Conservation (phyloP, 2,888 invertebrate genomes). For the Yponomeuta cagnagella region DNA sequence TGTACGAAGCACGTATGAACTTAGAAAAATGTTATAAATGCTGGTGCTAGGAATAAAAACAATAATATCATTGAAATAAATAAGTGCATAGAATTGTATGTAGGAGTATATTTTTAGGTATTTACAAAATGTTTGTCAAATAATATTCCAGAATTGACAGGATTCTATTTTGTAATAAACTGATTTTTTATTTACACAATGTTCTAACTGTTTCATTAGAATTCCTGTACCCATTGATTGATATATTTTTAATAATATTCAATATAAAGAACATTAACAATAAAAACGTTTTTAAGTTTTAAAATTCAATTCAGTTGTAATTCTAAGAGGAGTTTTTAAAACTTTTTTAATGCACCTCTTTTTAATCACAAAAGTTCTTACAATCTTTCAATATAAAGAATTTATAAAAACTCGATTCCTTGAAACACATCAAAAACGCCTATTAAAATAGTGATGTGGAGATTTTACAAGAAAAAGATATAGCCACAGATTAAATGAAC, state of each 20-base stretch:
- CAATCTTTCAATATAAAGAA: neutral
- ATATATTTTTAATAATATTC: conserved; percentile 47
- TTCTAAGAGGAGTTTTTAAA: neutral
- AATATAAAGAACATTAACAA: conserved; percentile 44
- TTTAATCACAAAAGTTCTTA: neutral
- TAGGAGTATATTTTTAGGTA: conserved; percentile 4
- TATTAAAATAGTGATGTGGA: too few relatives aligned
- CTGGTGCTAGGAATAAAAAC: conserved; percentile 48
- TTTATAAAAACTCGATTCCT: too few relatives aligned
- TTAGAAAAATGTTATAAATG: conserved; percentile 16
- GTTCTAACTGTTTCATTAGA: neutral
- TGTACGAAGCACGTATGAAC: conserved; percentile 10
- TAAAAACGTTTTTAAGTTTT: conserved; percentile 23
- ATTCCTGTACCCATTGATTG: conserved; percentile 21
- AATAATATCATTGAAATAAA: conserved; percentile 35
- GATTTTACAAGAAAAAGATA: too few relatives aligned
- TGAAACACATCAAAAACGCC: too few relatives aligned
- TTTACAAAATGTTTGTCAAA: neutral
- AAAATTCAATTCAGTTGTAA: neutral
- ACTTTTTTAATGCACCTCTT: neutral
- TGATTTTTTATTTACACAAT: neutral
- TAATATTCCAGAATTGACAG: neutral
- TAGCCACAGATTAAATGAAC: too few relatives aligned
- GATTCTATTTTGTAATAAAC: conserved; percentile 3
- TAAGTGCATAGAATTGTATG: conserved; percentile 7